A percentile compares a stretch with the other conserved stretches of the same genome.
These are phyloP conservation scores for Elachura formosa DNA, from an alignment of 2,113 vertebrate species.

Conservation along the genomic window DNA sequence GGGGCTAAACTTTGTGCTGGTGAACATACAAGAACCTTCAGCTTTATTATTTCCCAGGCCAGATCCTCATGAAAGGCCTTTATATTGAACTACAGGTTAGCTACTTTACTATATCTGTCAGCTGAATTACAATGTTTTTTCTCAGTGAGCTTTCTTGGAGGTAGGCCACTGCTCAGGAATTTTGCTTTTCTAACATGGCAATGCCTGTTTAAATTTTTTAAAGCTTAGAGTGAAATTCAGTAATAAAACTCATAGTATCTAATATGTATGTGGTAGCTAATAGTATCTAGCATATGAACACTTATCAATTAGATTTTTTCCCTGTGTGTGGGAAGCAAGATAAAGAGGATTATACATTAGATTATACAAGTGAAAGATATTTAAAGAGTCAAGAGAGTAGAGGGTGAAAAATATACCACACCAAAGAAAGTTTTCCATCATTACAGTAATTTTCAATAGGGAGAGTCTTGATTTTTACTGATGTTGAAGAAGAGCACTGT, in stretches of 20 bases:
- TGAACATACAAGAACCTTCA: background rate
- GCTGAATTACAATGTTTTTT: background rate
- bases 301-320: background rate
- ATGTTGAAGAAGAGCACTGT: background rate
- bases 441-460: background rate
- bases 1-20: background rate
- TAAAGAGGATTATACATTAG: background rate
- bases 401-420: background rate
- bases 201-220: background rate
- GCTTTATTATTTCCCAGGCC: background rate
- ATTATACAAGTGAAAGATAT: background rate
- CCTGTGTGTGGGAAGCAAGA: background rate
- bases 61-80: background rate
- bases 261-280: too few relatives aligned
- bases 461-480: background rate
- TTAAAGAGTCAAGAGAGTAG: background rate
- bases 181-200: background rate
- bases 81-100: background rate
- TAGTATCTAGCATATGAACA: background rate
- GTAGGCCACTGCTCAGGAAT: background rate
- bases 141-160: background rate
- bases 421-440: background rate
- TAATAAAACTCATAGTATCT: background rate
- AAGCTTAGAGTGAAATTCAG: background rate
- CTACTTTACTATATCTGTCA: background rate